Percentiles rank a stretch among this genome's conserved stretches.
Evolutionary conservation across 1,140 invertebrate species (phyloP).

Genomic region (Phymorhynchus buccinoides): DNA sequence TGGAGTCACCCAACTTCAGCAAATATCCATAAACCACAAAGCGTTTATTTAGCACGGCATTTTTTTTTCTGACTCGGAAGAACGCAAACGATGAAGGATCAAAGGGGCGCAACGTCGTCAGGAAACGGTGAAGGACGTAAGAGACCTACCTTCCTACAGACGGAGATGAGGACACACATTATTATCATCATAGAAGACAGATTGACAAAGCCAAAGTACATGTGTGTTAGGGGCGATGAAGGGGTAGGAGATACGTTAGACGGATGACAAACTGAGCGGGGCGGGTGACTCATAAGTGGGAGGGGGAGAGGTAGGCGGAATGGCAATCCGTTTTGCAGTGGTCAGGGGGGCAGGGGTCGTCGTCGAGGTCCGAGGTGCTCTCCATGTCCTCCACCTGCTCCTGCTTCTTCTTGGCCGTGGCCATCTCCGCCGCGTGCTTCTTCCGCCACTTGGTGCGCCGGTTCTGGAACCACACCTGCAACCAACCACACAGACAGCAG

Average conservation of each 20-base stretch:
- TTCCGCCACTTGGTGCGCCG: slow-evolving; percentile 99
- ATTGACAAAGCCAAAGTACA: not conserved
- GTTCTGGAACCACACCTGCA: slow-evolving; percentile 99
- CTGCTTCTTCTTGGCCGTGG: slow-evolving; percentile 95
- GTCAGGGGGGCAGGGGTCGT: slow-evolving; percentile 57
- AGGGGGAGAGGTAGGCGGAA: slow-evolving; percentile 30
- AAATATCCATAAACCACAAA: too few species aligned
- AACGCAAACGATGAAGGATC: too few species aligned
- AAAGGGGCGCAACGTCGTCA: too few species aligned
- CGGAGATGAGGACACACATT: too few species aligned
- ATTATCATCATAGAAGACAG: not conserved
- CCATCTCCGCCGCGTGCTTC: slow-evolving; percentile 99
- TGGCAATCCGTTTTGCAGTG: slow-evolving; percentile 49
- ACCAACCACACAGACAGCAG: slow-evolving; percentile 14
- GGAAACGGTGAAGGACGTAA: too few species aligned
- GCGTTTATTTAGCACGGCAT: too few species aligned
- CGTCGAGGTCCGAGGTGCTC: slow-evolving; percentile 81
- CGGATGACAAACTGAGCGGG: not conserved
- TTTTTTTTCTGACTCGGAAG: too few species aligned
- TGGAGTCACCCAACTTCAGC: too few species aligned
- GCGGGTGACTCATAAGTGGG: slow-evolving; percentile 33
- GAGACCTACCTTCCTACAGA: too few species aligned
- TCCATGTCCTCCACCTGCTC: slow-evolving; percentile 87
- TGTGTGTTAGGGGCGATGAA: not conserved
- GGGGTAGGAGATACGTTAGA: not conserved